Percentiles rank a stretch among this genome's conserved stretches.
phyloP scores from a whole-genome alignment of 2,113 vertebrate species.

The Cavia aperea region DNA sequence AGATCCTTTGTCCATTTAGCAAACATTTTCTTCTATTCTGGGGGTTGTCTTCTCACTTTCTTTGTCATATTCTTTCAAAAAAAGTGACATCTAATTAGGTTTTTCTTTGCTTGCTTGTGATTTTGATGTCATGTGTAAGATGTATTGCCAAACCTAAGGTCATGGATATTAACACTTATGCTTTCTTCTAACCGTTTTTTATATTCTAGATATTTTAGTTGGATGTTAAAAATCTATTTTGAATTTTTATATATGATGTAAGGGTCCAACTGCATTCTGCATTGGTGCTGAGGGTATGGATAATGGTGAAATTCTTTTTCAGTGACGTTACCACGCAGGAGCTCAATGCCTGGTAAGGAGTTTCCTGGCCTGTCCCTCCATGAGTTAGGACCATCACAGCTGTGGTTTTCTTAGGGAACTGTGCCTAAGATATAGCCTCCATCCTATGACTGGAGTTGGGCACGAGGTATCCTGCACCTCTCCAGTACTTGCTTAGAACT shows the following conservation, averaged over 20 bases:
- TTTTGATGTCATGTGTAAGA: constrained; percentile 22
- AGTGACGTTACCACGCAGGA: not conserved
- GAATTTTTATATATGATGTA: not conserved
- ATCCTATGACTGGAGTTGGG: not conserved
- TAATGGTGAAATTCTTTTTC: not conserved
- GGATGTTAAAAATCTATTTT: not conserved
- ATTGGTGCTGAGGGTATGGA: not conserved
- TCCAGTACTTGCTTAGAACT: not conserved
- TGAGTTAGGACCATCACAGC: not conserved
- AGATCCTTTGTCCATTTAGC: not conserved
- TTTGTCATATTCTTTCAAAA: not conserved
- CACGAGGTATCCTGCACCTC: not conserved
- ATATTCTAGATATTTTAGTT: not conserved
- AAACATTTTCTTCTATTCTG: constrained; percentile 8
- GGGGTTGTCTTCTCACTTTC: constrained; percentile 3
- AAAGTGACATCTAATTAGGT: not conserved
- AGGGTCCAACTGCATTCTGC: not conserved
- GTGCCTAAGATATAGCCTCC: not conserved
- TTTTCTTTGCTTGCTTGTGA: not conserved
- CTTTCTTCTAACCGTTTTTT: constrained; percentile 22
- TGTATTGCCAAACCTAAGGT: not conserved
- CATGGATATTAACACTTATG: not conserved
- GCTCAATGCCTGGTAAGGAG: not conserved
- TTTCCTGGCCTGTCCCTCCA: not conserved
- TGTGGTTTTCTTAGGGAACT: not conserved